phyloP scores from a whole-genome alignment of 2,888 invertebrate genomes.

The Balanococcus diminutus region DNA sequence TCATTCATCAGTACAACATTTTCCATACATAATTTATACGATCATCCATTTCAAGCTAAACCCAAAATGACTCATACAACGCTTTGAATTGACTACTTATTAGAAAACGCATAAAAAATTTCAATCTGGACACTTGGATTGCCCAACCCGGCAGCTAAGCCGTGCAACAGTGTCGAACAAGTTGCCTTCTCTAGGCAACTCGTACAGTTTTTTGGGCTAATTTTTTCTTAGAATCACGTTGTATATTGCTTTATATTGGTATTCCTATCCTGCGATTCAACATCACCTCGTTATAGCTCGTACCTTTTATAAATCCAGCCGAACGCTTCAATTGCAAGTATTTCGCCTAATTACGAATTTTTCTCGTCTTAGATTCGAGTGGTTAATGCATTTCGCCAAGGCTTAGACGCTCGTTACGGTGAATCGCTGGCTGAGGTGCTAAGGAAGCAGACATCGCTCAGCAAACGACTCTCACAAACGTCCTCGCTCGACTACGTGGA shows the following conservation, averaged over 20 bases:
- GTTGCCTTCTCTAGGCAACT: not conserved
- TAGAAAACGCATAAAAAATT: not conserved
- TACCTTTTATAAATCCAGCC: not conserved
- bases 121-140: not conserved
- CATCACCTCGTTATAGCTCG: not conserved
- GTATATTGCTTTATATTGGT: not conserved
- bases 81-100: not conserved
- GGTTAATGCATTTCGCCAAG: slow-evolving; percentile 99
- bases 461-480: slow-evolving; percentile 88
- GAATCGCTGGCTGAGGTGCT: slow-evolving; percentile 90
- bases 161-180: not conserved
- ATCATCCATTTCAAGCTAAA: no score
- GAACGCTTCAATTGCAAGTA: not conserved
- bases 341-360: not conserved
- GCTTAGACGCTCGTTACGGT: slow-evolving; percentile 92
- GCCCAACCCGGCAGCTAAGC: not conserved
- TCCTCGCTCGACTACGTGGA: slow-evolving; percentile 92
- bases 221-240: not conserved
- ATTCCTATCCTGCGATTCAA: slow-evolving; percentile 1
- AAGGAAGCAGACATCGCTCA: slow-evolving; percentile 90
- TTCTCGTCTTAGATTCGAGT: slow-evolving; percentile 91
- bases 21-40: no score
- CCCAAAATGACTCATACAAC: not conserved
- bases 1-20: no score
- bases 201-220: not conserved